A percentile compares a stretch with the other conserved stretches of the same genome.
These are phyloP conservation scores for Nannospalax galili DNA, from an alignment of 2,113 vertebrate species.

Conservation along the genomic window DNA sequence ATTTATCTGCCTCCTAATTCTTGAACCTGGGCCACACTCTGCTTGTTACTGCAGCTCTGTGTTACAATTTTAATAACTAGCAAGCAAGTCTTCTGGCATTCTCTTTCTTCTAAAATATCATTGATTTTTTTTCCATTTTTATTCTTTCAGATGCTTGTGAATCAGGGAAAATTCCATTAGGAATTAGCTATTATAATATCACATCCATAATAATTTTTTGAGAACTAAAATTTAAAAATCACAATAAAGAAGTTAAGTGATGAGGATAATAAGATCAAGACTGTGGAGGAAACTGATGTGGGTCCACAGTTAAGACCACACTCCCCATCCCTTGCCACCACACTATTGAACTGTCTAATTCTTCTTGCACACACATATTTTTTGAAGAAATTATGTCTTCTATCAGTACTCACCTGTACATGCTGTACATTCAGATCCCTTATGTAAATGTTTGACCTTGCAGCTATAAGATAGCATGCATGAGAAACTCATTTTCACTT, in stretches of 20 bases:
- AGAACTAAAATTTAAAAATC: conserved; percentile 2
- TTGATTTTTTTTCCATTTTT: neutral
- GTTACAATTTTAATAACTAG: neutral
- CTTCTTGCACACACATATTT: neutral
- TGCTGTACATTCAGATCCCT: neutral
- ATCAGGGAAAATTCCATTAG: conserved; percentile 14
- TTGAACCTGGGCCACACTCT: neutral
- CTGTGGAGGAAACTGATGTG: neutral
- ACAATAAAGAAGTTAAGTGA: neutral
- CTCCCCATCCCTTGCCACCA: neutral
- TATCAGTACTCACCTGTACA: neutral
- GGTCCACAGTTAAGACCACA: neutral
- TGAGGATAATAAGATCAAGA: neutral
- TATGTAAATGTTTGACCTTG: neutral
- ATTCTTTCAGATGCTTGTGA: neutral
- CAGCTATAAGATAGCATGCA: neutral
- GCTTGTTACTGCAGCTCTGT: neutral
- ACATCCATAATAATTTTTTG: neutral
- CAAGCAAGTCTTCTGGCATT: neutral
- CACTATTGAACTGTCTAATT: neutral
- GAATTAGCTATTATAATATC: neutral
- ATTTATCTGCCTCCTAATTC: neutral
- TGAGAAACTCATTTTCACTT: conserved; percentile 35
- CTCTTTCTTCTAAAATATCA: neutral
- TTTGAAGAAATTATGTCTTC: neutral